Base-by-base conservation (phyloP, 2,888 invertebrate genomes). In the Siphlonurus alternatus region DNA sequence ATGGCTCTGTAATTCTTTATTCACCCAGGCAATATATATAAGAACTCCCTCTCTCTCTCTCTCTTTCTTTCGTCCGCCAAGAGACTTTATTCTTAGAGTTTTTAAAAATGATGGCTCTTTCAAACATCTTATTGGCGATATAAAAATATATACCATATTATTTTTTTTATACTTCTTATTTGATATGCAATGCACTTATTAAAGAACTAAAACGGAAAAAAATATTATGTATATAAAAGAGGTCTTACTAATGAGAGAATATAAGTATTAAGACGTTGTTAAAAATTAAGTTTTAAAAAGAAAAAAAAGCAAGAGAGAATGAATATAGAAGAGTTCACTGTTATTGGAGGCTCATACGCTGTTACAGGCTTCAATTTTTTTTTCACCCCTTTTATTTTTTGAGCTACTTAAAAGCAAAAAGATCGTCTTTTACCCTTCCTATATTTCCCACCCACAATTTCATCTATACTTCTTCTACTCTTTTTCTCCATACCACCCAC, bases 1-100 rank as follows among this genome's bases (percentile, higher is more conserved):
- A 77, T 77, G 77, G 77, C 75, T 74, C 74, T 73, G 74, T 76
- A 77, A 77, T 76, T 76, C 76, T 76, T 75, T 63, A 63, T 63
- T 63, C 63, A 54, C 51, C 63, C 38, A 10, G 15, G 15, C 38
- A 15, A n/a, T n/a, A n/a, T n/a, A n/a, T n/a, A n/a, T n/a, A n/a
- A n/a, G n/a, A n/a, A n/a, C n/a, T n/a, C n/a, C n/a, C n/a, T n/a
- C n/a, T n/a, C n/a, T n/a, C n/a, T n/a, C n/a, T n/a, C n/a, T n/a
- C n/a, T n/a, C n/a, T n/a, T n/a, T n/a, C n/a, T n/a, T n/a, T n/a
- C n/a, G n/a, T n/a, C n/a, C n/a, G n/a, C n/a, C n/a, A n/a, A n/a
- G n/a, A n/a, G n/a, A n/a, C n/a, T n/a, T n/a, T n/a, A n/a, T n/a
- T n/a, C n/a, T n/a, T n/a, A n/a, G n/a, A n/a, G n/a, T n/a, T n/a